phyloP scores from a whole-genome alignment of 23 tunicate species.

The Halocynthia aurantium region DNA sequence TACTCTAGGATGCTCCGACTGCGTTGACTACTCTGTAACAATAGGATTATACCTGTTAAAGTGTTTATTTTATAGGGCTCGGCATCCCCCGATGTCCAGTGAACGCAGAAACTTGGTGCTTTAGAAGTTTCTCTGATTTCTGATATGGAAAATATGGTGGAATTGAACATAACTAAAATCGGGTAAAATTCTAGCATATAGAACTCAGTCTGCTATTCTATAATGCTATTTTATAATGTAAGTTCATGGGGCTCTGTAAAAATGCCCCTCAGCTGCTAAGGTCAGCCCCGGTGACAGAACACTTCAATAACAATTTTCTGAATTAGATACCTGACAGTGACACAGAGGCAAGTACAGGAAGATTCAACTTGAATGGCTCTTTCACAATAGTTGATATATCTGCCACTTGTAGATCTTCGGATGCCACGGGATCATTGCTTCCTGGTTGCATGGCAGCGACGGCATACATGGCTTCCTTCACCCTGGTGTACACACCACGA shows the following conservation, averaged over 20 bases:
- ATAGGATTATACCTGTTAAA: conserved; percentile 30
- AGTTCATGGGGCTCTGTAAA: not conserved
- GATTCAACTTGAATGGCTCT: conserved; percentile 32
- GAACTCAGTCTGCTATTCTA: too few relatives aligned
- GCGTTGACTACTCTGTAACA: too few relatives aligned
- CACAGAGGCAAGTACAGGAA: conserved; percentile 62
- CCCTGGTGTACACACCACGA: conserved; percentile 47
- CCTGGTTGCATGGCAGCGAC: not conserved
- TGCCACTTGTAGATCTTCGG: not conserved
- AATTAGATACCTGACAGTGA: conserved; percentile 36
- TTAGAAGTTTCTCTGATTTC: conserved; percentile 43
- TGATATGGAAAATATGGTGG: not conserved
- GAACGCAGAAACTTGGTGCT: conserved; percentile 76
- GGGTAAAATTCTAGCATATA: not conserved
- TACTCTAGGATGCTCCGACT: too few relatives aligned
- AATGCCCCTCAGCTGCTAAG: not conserved
- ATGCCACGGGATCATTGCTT: not conserved
- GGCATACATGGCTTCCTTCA: conserved; percentile 45
- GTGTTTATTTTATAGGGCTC: conserved; percentile 27
- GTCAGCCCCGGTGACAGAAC: too few relatives aligned
- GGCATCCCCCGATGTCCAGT: conserved; percentile 58
- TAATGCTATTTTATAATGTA: too few relatives aligned
- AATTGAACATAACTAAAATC: not conserved
- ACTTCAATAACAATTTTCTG: not conserved
- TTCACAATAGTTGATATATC: not conserved